Conservation (phyloP, 2,113 vertebrate species). For the Lycaon pictus region DNA sequence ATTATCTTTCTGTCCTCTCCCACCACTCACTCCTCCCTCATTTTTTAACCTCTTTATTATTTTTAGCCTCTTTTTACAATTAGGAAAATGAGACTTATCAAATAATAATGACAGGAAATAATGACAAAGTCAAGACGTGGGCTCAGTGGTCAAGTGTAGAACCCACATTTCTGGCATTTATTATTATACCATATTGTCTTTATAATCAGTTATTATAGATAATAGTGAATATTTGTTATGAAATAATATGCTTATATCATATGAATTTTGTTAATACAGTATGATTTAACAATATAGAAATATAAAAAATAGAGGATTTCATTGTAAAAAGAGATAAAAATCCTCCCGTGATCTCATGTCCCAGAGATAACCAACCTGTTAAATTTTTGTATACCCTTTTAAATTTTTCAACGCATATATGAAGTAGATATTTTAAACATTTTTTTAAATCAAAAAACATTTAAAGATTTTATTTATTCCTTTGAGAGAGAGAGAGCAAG, state of each 20-base stretch:
- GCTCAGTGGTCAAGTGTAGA: not conserved
- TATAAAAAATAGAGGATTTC: not conserved
- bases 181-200: not conserved
- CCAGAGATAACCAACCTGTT: slow-evolving; percentile 8
- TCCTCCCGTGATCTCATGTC: not conserved
- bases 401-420: not conserved
- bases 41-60: not conserved
- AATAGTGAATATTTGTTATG: not conserved
- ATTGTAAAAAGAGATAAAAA: not conserved
- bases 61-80: not conserved
- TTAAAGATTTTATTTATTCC: not conserved
- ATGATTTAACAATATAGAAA: slow-evolving; percentile 8
- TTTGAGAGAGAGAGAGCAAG: not conserved
- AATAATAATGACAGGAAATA: not conserved
- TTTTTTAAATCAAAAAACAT: too few relatives aligned
- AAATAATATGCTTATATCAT: not conserved
- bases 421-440: too few relatives aligned
- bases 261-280: not conserved
- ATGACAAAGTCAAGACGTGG: not conserved
- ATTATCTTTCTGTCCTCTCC: not conserved
- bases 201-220: not conserved
- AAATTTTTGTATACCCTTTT: not conserved
- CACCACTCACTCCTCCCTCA: not conserved
- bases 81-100: not conserved
- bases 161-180: not conserved